These are phyloP conservation scores for Peromyscus maniculatus DNA, from an alignment of 2,113 vertebrate genomes.

Conservation along the genomic window DNA sequence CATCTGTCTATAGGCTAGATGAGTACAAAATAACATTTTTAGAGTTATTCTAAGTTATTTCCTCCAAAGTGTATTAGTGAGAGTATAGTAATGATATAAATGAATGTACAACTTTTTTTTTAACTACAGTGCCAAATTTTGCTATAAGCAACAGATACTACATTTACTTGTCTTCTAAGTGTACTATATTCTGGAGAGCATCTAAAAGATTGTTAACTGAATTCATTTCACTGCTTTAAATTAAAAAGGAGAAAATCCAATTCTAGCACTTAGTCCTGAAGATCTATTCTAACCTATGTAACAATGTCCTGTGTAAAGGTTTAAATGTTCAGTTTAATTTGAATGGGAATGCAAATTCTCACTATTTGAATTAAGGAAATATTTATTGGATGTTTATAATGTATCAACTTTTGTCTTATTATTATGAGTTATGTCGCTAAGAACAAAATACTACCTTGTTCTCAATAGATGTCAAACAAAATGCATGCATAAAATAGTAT, in stretches of 20 bases:
- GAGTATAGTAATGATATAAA: constrained; percentile 6
- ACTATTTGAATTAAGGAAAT: constrained; percentile 19
- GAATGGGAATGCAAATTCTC: not conserved
- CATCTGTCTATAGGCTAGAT: not conserved
- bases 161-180: constrained; percentile 19
- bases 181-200: constrained; percentile 16
- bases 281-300: not conserved
- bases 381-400: not conserved
- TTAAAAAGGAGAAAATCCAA: constrained; percentile 57
- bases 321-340: constrained; percentile 51
- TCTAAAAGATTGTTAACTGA: constrained; percentile 33
- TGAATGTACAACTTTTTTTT: not conserved
- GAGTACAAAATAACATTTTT: constrained; percentile 38
- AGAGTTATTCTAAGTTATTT: not conserved
- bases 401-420: constrained; percentile 6
- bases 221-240: constrained; percentile 35
- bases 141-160: not conserved
- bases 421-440: not conserved
- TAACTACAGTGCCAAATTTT: constrained; percentile 33
- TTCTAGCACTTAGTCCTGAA: constrained; percentile 13
- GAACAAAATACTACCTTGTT: not conserved
- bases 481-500: not conserved
- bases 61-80: constrained; percentile 7
- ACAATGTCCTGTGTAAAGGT: constrained; percentile 38
- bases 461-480: not conserved